Evolutionary conservation across 2,797 vertebrate genomes (phyloP).

Genomic region (Myripristis murdjan): DNA sequence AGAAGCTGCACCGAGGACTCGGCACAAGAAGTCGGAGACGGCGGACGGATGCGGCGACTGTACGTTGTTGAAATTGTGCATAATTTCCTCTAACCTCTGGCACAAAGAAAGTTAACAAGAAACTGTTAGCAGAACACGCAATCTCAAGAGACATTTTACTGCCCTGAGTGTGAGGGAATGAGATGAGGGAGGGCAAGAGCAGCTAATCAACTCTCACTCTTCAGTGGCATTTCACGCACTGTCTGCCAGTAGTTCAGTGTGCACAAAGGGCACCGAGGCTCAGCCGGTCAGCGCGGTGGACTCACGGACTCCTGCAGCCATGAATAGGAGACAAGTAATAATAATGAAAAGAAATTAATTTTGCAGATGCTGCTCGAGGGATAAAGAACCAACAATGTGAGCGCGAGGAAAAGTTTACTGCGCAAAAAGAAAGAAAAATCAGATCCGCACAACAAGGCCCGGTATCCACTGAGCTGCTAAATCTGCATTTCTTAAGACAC

Average conservation of each 20-base stretch:
- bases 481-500: constrained; percentile 64
- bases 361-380: constrained; percentile 50
- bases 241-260: constrained; percentile 54
- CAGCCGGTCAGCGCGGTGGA: constrained; percentile 62
- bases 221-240: constrained; percentile 66
- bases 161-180: constrained; percentile 57
- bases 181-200: constrained; percentile 59
- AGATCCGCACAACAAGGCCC: constrained; percentile 23
- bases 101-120: constrained; percentile 62
- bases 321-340: constrained; percentile 22
- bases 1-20: constrained; percentile 9
- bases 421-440: constrained; percentile 9
- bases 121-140: constrained; percentile 52
- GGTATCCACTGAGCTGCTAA: constrained; percentile 39
- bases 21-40: constrained; percentile 17
- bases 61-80: constrained; percentile 41
- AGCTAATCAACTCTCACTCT: constrained; percentile 73
- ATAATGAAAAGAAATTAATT: constrained; percentile 46
- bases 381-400: constrained; percentile 29
- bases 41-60: constrained; percentile 28
- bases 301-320: constrained; percentile 40
- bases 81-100: constrained; percentile 65
- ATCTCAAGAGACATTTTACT: constrained; percentile 59
- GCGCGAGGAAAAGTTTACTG: constrained; percentile 23
- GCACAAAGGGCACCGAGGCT: constrained; percentile 62